Percentiles rank a stretch among this genome's conserved stretches.
Conservation (phyloP, 2,888 invertebrate genomes). For the Leucophenga maculata region DNA sequence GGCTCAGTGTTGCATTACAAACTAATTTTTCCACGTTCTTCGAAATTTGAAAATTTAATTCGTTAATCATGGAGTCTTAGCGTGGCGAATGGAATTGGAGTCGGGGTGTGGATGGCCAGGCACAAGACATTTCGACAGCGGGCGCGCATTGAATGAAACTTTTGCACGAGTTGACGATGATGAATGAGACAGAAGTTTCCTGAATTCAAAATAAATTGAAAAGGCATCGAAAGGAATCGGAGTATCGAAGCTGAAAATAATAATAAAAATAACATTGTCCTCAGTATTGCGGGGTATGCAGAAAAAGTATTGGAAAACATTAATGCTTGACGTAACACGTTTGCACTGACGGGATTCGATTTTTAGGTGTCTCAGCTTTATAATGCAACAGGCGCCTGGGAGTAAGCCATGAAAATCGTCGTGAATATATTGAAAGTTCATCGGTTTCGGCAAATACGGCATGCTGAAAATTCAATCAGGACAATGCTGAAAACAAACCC, state of each 20-base stretch:
- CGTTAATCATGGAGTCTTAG: constrained; percentile 15
- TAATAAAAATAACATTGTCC: constrained; percentile 18
- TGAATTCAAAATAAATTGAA: constrained; percentile 21
- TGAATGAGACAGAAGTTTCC: constrained; percentile 44
- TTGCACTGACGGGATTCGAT: too few relatives aligned
- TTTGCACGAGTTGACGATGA: constrained; percentile 47
- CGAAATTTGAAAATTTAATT: constrained; percentile 20
- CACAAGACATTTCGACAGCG: neutral
- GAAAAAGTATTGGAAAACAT: too few relatives aligned
- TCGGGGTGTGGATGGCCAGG: neutral
- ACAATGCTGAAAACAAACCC: too few relatives aligned
- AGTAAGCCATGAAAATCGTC: too few relatives aligned
- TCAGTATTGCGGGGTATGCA: too few relatives aligned
- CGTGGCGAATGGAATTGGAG: neutral
- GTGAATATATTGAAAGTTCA: too few relatives aligned
- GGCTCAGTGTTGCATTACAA: neutral
- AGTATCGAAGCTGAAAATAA: neutral
- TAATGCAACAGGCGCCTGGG: too few relatives aligned
- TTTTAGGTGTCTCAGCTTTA: too few relatives aligned
- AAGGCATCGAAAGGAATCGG: constrained; percentile 18
- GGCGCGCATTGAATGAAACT: neutral
- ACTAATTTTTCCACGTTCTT: constrained; percentile 3
- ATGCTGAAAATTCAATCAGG: too few relatives aligned
- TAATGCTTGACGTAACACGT: too few relatives aligned
- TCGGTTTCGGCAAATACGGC: too few relatives aligned